Conservation (phyloP, 2,797 vertebrate species). For the Protonibea diacanthus region DNA sequence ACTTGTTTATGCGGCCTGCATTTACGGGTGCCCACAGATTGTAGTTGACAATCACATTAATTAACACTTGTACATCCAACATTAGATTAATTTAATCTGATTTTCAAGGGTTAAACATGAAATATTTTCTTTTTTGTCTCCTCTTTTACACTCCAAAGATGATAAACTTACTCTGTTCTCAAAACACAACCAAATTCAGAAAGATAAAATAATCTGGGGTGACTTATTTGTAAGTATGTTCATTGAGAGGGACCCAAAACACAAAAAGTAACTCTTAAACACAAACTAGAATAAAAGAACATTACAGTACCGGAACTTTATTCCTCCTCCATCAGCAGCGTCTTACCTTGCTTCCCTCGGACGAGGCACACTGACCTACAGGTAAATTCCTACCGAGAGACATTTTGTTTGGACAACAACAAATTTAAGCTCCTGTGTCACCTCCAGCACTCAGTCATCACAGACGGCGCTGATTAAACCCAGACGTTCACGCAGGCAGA, state of each 20-base stretch:
- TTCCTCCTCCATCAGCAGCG: background rate
- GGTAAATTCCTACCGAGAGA: constrained; percentile 63
- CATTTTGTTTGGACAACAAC: constrained; percentile 64
- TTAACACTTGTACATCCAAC: no score
- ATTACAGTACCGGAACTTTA: background rate
- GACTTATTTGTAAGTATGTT: no score
- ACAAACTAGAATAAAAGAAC: background rate
- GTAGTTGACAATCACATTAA: no score
- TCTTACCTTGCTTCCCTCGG: constrained; percentile 77
- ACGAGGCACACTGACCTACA: constrained; percentile 28
- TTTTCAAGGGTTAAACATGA: background rate
- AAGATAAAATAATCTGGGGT: background rate
- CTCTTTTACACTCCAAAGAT: background rate
- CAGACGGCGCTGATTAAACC: background rate
- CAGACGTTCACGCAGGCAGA: background rate
- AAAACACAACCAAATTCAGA: background rate
- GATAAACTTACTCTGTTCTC: background rate
- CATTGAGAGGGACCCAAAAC: background rate
- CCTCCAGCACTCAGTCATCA: background rate
- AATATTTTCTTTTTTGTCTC: background rate
- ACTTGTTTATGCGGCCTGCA: no score
- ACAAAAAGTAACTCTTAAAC: background rate
- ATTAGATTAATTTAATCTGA: background rate
- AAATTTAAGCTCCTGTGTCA: constrained; percentile 15
- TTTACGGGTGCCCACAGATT: no score